Conservation (phyloP, 2,888 invertebrate species). For the Maniola hyperantus region DNA sequence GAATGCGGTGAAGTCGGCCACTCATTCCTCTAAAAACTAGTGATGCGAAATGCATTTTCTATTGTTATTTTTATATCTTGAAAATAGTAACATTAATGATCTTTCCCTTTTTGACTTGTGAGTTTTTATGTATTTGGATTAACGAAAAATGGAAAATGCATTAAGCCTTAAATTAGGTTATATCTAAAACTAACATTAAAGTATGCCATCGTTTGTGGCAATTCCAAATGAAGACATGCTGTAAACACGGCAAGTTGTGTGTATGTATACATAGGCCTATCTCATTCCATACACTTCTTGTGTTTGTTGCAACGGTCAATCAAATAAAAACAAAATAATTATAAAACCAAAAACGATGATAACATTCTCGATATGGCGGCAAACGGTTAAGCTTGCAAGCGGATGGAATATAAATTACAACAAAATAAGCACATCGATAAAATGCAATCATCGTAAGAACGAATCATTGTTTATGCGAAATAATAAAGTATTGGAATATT, state of each 20-base stretch:
- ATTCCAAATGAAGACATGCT: constrained; percentile 33
- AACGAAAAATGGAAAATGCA: constrained; percentile 62
- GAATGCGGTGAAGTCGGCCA: constrained; percentile 81
- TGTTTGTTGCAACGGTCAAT: constrained; percentile 40
- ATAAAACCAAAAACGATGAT: constrained; percentile 60
- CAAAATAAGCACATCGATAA: constrained; percentile 76
- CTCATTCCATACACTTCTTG: constrained; percentile 27
- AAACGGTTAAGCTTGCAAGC: constrained; percentile 76
- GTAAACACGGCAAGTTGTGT: constrained; percentile 28
- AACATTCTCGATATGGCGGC: constrained; percentile 75
- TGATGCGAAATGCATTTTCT: constrained; percentile 76
- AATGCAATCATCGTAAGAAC: constrained; percentile 72
- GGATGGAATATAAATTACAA: constrained; percentile 61
- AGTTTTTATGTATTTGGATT: not conserved
- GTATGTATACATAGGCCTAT: constrained; percentile 34
- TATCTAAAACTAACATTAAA: constrained; percentile 54
- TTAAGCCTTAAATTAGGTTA: constrained; percentile 55
- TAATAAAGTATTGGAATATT: constrained; percentile 29
- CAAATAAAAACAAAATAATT: constrained; percentile 15
- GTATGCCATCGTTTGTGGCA: constrained; percentile 37
- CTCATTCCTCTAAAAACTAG: constrained; percentile 81
- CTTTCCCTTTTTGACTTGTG: not conserved
- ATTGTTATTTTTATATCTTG: constrained; percentile 49
- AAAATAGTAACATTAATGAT: constrained; percentile 22
- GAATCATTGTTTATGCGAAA: constrained; percentile 33